These are phyloP conservation scores for Stratiomys singularior DNA, from an alignment of 2,888 invertebrate genomes.

Conservation along the genomic window DNA sequence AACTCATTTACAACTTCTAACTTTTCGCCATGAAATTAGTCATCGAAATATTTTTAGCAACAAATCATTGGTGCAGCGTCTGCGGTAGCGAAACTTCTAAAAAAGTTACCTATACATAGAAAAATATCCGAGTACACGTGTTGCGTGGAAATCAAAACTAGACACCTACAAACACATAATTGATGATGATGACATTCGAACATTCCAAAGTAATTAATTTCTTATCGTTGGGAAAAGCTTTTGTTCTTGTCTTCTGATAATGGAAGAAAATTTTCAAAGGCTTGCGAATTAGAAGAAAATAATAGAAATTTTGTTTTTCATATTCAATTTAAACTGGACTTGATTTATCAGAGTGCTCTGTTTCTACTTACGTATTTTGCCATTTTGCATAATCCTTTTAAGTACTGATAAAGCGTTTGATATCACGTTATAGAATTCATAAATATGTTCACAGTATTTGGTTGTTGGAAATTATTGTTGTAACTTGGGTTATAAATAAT, in stretches of 20 bases:
- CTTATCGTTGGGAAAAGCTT: constrained; percentile 31
- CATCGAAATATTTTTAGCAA: not conserved
- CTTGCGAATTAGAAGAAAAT: not conserved
- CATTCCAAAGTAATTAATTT: constrained; percentile 43
- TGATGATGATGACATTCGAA: constrained; percentile 27
- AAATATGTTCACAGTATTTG: not conserved
- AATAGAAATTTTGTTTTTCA: not conserved
- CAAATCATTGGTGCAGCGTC: not conserved
- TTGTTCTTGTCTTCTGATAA: constrained; percentile 20
- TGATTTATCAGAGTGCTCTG: not conserved
- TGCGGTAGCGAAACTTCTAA: too few species aligned
- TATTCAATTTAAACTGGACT: too few species aligned
- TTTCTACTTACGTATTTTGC: constrained; percentile 36
- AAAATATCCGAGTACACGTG: too few species aligned
- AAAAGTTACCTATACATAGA: too few species aligned
- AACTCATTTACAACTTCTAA: not conserved
- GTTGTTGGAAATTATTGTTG: not conserved
- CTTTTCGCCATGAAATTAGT: not conserved
- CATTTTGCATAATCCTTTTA: constrained; percentile 21
- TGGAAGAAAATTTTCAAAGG: not conserved
- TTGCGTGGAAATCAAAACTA: too few species aligned
- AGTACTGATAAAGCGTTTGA: not conserved
- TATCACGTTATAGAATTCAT: not conserved
- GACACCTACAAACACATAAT: too few species aligned
- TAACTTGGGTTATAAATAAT: too few species aligned